phyloP scores from a whole-genome alignment of 2,888 invertebrate genomes.

The Eristalis pertinax region DNA sequence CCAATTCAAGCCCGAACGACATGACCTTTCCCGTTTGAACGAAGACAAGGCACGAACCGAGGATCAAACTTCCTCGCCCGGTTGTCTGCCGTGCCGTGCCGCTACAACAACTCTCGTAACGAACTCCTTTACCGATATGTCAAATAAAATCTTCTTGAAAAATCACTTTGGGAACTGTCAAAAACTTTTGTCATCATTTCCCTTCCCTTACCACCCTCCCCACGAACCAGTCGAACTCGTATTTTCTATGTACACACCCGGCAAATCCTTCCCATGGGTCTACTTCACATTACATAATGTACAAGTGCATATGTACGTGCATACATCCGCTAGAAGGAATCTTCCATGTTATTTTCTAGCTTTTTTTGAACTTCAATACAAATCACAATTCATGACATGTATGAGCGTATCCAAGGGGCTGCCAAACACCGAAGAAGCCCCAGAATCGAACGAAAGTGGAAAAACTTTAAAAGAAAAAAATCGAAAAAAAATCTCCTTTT shows the following conservation, averaged over 20 bases:
- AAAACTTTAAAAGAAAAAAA: conserved; percentile 41
- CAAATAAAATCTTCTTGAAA: conserved; percentile 58
- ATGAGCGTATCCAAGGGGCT: conserved; percentile 44
- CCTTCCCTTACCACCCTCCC: background rate
- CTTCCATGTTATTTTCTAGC: background rate
- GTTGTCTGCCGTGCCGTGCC: conserved; percentile 12
- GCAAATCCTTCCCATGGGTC: conserved; percentile 18
- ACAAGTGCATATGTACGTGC: background rate
- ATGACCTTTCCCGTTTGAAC: background rate
- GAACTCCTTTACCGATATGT: conserved; percentile 59
- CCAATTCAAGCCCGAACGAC: background rate
- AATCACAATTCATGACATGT: conserved; percentile 62
- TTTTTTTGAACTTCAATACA: conserved; percentile 46
- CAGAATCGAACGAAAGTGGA: conserved; percentile 55
- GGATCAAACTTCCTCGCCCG: background rate
- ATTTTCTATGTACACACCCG: conserved; percentile 22
- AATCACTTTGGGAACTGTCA: conserved; percentile 64
- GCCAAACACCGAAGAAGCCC: conserved; percentile 24
- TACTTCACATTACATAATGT: conserved; percentile 30
- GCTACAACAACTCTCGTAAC: conserved; percentile 37
- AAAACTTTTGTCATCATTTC: conserved; percentile 62
- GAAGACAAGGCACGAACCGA: background rate
- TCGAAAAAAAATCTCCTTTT: conserved; percentile 6
- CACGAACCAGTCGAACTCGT: conserved; percentile 23
- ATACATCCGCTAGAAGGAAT: background rate